Conservation (phyloP, 2,113 vertebrate genomes). For the Serinus canaria region DNA sequence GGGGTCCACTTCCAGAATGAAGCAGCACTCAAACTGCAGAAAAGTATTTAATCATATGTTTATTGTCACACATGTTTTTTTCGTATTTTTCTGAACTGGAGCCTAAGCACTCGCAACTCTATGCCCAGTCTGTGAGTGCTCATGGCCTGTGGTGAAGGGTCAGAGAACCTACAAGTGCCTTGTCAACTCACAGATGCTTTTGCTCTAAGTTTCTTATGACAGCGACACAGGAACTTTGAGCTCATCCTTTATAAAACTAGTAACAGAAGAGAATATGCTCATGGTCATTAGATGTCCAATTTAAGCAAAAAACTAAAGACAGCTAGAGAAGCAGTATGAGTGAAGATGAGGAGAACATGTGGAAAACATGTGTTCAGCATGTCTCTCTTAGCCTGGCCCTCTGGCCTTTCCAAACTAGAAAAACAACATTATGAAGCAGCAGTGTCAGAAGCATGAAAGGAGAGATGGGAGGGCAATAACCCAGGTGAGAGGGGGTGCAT, state of each 20-base stretch:
- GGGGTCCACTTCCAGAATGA: not conserved
- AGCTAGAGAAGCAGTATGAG: not conserved
- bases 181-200: not conserved
- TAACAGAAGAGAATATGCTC: not conserved
- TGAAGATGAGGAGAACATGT: constrained; percentile 10
- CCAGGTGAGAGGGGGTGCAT: constrained; percentile 8
- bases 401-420: constrained; percentile 30
- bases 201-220: not conserved
- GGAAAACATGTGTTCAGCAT: constrained; percentile 36
- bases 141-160: not conserved
- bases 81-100: constrained; percentile 4
- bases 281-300: not conserved
- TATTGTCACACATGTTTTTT: not conserved
- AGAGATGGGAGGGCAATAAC: not conserved
- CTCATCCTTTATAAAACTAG: not conserved
- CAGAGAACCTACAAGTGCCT: not conserved
- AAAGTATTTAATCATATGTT: not conserved
- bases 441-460: constrained; percentile 20
- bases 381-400: not conserved
- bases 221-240: not conserved
- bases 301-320: not conserved
- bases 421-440: constrained; percentile 3
- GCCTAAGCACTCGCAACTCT: not conserved
- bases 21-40: not conserved
- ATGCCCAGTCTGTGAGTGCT: not conserved